These are phyloP conservation scores for Lepidochrysops patricia DNA, from an alignment of 2,888 invertebrate species.

Conservation along the genomic window DNA sequence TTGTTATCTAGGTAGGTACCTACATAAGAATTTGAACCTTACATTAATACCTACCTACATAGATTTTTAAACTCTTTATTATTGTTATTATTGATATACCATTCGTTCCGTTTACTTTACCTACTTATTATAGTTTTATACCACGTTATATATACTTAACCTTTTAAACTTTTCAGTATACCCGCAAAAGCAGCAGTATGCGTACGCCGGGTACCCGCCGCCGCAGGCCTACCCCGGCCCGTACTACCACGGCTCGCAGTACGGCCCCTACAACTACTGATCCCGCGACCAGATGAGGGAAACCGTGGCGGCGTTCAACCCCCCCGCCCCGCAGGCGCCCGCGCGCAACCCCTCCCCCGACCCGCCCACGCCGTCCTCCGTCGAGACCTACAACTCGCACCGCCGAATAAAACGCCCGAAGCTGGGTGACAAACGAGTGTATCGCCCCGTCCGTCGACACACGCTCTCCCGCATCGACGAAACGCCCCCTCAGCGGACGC, in stretches of 20 bases:
- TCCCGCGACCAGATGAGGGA: constrained; percentile 72
- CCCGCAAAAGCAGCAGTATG: constrained; percentile 95
- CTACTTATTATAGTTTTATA: neutral
- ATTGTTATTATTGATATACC: too few relatives aligned
- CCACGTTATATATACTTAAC: neutral
- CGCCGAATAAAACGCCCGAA: constrained; percentile 46
- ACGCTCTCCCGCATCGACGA: constrained; percentile 67
- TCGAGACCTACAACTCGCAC: constrained; percentile 65
- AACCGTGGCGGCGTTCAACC: constrained; percentile 62
- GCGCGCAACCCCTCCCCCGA: constrained; percentile 49
- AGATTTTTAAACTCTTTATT: too few relatives aligned
- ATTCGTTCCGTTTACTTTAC: neutral
- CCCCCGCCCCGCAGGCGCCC: constrained; percentile 66
- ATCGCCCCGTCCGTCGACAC: constrained; percentile 49
- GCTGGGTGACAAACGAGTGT: constrained; percentile 52
- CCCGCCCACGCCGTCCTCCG: constrained; percentile 33
- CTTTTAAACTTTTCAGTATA: constrained; percentile 78
- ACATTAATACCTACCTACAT: too few relatives aligned
- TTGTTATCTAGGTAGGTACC: too few relatives aligned
- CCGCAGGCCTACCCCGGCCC: constrained; percentile 89
- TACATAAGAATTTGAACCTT: too few relatives aligned
- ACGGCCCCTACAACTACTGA: constrained; percentile 95
- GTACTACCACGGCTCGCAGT: constrained; percentile 93
- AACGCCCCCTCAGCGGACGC: constrained; percentile 39
- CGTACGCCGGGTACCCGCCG: constrained; percentile 91